Evolutionary conservation across 2,113 vertebrate genomes (phyloP), one percentile per base, ranked within the genome.

Genomic region (Regulus satrapa): DNA sequence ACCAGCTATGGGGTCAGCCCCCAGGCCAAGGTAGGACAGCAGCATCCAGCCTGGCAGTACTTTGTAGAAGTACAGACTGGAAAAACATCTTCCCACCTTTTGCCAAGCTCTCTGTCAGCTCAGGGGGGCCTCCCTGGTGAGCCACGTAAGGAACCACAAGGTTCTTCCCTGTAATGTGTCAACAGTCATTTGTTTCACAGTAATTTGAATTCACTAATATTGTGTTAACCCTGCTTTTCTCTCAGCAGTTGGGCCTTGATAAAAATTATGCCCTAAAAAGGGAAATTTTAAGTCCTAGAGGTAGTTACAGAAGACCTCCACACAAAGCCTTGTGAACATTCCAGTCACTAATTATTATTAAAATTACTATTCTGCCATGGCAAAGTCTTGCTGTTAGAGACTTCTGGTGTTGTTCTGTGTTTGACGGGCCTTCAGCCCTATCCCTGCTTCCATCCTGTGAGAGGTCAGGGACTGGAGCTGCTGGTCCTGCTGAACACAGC

Each of bases 1-100:
- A 99, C 99, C 61, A 98, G 98, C 77, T 99, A 99, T 25, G 99
- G 99, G 17, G 97, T 99, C 64, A 99, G 99, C 91, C 99, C 99
- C 14, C 99, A 99, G 94, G 99, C 99, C 89, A 99, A 99, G 99
- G 99, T 99, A 98, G 41, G 97, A 91, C 76, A 52, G 24, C 75
- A 34, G 6, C 12, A 5, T 23, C 6, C 36, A 36, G 8, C 14
- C 38, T 5, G 3, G 24, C 52, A 40, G 4, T 46, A 12, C 74
- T 62, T 79, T 32, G 23, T 59, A 12, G 19, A 21, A 74, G 3
- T 51, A 36, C 14, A 51, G 21, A 41, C 34, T 40, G 18, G 43
- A 40, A 79, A 88, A 81, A 26, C 7, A 8, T 36, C 36, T 56
- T 84, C 28, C 25, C 20, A 29, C 12, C 14, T 89, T 82, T 91